Percentiles rank a stretch among this genome's conserved stretches.
phyloP scores from a whole-genome alignment of 1,140 invertebrate genomes.

The Saccostrea echinata region DNA sequence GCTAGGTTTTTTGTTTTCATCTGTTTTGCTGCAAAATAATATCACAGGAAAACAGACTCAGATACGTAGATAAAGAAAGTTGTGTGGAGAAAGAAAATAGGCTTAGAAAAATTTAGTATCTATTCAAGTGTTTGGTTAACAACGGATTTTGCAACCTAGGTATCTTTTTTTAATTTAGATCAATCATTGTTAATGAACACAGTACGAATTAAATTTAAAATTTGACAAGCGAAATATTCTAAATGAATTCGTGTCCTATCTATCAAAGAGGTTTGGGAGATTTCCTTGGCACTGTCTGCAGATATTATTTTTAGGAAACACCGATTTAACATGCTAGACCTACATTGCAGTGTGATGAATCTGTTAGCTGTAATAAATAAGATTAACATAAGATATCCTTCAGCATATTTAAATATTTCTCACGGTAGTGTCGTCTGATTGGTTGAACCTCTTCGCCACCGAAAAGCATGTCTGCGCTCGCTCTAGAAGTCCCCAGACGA shows the following conservation, averaged over 20 bases:
- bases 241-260: neutral
- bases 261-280: neutral
- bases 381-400: constrained; percentile 31
- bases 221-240: neutral
- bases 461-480: neutral
- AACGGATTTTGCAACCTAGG: no score
- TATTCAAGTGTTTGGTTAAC: no score
- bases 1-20: no score
- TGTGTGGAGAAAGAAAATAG: no score
- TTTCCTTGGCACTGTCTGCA: neutral
- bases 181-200: no score
- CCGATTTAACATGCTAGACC: neutral
- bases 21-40: no score
- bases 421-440: neutral
- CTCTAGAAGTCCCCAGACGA: constrained; percentile 10
- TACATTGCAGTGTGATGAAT: constrained; percentile 15
- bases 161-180: no score
- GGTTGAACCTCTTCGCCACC: neutral
- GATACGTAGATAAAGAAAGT: no score
- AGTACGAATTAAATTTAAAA: no score
- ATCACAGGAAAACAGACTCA: no score
- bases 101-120: no score
- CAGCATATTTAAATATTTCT: constrained; percentile 1
- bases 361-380: neutral
- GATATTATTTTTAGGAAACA: constrained; percentile 18